Percentiles rank a stretch among this genome's conserved stretches.
Evolutionary conservation across 2,113 vertebrate species (phyloP).

Genomic region (Bagarius yarrelli): DNA sequence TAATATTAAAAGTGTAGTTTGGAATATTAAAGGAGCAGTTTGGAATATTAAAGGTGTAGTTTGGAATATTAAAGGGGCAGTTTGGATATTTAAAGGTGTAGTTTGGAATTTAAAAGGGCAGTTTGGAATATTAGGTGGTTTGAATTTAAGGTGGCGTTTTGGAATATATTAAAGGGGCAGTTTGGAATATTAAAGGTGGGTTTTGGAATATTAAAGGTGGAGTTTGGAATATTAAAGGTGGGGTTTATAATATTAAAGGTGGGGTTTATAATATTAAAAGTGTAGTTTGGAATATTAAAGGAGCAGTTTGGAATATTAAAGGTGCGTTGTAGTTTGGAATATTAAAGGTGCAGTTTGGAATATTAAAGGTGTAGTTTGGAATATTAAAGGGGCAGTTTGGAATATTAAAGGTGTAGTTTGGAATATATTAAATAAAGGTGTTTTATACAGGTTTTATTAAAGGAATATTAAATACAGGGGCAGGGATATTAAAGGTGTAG

Average conservation of each 20-base stretch:
- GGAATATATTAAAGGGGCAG: no score
- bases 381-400: neutral
- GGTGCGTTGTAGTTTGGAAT: neutral
- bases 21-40: neutral
- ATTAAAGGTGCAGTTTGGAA: neutral
- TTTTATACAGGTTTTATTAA: no score
- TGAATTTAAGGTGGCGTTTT: neutral
- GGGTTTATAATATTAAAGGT: no score
- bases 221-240: no score
- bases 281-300: no score
- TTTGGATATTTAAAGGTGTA: neutral
- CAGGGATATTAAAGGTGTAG: neutral
- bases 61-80: no score
- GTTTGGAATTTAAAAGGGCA: neutral
- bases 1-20: neutral
- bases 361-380: neutral
- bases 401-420: neutral
- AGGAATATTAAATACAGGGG: no score
- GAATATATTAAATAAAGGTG: no score
- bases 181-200: no score
- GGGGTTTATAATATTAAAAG: no score
- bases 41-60: neutral
- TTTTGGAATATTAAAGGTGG: no score
- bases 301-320: neutral
- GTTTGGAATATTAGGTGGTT: neutral